Evolutionary conservation across 2,113 vertebrate genomes (phyloP).

Genomic region (Murina feae): DNA sequence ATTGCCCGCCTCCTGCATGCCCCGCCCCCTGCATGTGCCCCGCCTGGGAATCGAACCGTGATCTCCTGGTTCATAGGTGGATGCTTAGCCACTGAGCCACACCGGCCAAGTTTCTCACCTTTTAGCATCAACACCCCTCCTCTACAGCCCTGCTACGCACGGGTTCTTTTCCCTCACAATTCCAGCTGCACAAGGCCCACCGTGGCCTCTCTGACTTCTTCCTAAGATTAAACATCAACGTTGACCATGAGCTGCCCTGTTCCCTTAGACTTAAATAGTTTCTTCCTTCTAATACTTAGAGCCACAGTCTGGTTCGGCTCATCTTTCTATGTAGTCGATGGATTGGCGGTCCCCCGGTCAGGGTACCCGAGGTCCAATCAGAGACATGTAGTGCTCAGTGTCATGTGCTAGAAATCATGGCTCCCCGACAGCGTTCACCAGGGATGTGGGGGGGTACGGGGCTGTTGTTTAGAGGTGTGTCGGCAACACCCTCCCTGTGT

Average conservation of each 20-base stretch:
- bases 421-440: background rate
- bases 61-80: no score
- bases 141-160: accelerated
- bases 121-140: background rate
- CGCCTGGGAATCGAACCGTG: no score
- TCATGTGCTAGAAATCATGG: background rate
- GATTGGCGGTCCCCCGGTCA: background rate
- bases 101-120: background rate
- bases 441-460: no score
- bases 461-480: background rate
- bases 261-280: background rate
- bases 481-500: accelerated
- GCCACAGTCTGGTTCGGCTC: background rate
- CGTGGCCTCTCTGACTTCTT: background rate
- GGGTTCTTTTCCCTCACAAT: background rate
- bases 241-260: background rate
- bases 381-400: background rate
- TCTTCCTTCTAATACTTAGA: background rate
- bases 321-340: background rate
- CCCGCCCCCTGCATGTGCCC: no score
- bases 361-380: background rate
- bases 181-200: background rate
- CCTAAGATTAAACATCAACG: background rate
- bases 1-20: no score
- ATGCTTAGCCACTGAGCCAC: no score